phyloP scores from a whole-genome alignment of 2,888 invertebrate species.

The Acanthoscelides obtectus region DNA sequence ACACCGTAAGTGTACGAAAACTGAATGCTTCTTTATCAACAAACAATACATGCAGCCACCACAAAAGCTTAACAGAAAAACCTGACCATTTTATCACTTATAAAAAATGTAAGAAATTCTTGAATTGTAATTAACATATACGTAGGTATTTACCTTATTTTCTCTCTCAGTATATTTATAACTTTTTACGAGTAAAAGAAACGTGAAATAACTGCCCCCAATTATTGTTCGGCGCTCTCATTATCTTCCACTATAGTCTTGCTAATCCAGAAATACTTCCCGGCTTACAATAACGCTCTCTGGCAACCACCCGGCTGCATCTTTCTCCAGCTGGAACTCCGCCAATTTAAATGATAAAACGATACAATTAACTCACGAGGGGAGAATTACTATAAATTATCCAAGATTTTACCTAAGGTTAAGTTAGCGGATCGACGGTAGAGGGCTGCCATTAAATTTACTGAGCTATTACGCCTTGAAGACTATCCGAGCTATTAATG shows the following conservation, averaged over 20 bases:
- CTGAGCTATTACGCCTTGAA: constrained; percentile 35
- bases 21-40: too few species aligned
- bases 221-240: neutral
- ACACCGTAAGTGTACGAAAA: too few species aligned
- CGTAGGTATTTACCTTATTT: too few species aligned
- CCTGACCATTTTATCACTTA: too few species aligned
- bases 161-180: too few species aligned
- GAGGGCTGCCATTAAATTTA: constrained; percentile 36
- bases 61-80: too few species aligned
- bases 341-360: constrained; percentile 48
- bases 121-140: too few species aligned
- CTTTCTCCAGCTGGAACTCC: constrained; percentile 35
- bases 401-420: constrained; percentile 45
- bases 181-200: too few species aligned
- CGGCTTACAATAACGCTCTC: neutral
- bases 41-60: too few species aligned
- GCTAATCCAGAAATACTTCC: constrained; percentile 1
- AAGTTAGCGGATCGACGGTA: constrained; percentile 30
- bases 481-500: constrained; percentile 32
- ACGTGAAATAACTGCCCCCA: too few species aligned
- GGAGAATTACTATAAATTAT: constrained; percentile 45
- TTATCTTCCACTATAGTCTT: neutral
- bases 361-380: constrained; percentile 45
- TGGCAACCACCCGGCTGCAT: neutral
- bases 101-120: too few species aligned